These are phyloP conservation scores for Eupithecia dodoneata DNA, from an alignment of 2,888 invertebrate species.

Conservation along the genomic window DNA sequence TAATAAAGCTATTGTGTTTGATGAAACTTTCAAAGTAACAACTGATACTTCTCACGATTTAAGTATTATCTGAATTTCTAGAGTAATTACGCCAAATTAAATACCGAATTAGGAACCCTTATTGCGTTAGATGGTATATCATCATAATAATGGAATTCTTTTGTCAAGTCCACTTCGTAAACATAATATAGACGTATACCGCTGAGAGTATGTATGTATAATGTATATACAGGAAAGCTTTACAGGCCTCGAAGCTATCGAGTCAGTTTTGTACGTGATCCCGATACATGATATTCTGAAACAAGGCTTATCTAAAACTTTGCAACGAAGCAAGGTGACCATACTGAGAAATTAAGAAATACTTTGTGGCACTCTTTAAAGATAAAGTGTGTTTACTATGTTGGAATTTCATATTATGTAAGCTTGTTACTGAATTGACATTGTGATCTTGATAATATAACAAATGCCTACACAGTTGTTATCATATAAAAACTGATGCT, in stretches of 20 bases:
- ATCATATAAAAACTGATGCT: not conserved
- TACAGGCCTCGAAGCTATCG: slow-evolving; percentile 29
- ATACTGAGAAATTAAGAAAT: not conserved
- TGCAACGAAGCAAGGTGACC: slow-evolving; percentile 23
- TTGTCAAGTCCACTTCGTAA: not conserved
- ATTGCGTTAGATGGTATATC: not conserved
- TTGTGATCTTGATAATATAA: not conserved
- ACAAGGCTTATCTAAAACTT: slow-evolving; percentile 25
- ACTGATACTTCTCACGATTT: not conserved
- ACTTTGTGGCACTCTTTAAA: not conserved
- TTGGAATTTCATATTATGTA: not conserved
- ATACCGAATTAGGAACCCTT: not conserved
- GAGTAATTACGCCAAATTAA: not conserved
- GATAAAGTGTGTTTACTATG: not conserved
- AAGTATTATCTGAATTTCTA: not conserved
- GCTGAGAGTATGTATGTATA: slow-evolving; percentile 7
- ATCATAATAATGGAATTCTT: not conserved
- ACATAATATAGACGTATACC: not conserved
- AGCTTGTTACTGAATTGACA: not conserved
- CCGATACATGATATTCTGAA: slow-evolving; percentile 18
- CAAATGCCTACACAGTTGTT: not conserved
- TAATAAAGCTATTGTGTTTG: not conserved
- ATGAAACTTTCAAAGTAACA: not conserved
- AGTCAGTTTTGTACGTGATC: slow-evolving; percentile 32
- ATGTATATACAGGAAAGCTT: slow-evolving; percentile 12